Conservation (phyloP, 92 coral and sea anemone genomes). For the Heliopora coerulea region DNA sequence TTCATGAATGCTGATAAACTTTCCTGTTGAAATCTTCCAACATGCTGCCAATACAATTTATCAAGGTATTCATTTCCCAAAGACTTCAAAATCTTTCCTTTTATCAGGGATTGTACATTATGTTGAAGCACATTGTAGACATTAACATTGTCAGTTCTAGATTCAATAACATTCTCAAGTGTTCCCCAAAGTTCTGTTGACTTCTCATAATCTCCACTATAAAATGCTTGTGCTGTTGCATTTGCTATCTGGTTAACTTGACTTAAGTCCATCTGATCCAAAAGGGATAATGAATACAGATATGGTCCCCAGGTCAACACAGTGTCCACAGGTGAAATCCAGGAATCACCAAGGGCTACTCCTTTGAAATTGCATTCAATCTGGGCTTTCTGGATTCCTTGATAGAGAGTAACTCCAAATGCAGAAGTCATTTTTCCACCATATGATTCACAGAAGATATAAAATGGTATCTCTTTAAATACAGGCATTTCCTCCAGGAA, state of each 20-base stretch:
- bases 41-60: conserved; percentile 65
- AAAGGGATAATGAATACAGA: conserved; percentile 75
- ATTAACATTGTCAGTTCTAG: conserved; percentile 80
- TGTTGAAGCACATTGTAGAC: conserved; percentile 83
- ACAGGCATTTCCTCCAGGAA: conserved; percentile 72
- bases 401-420: conserved; percentile 80
- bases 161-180: conserved; percentile 58
- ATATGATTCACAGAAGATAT: conserved; percentile 93
- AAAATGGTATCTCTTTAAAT: conserved; percentile 74
- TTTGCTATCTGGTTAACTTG: conserved; percentile 66
- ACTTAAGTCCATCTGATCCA: conserved; percentile 65
- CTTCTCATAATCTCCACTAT: conserved; percentile 56
- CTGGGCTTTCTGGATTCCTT: conserved; percentile 64
- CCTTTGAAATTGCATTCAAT: conserved; percentile 76
- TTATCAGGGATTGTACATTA: conserved; percentile 55
- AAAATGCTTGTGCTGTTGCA: conserved; percentile 80
- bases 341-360: conserved; percentile 93
- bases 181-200: conserved; percentile 78
- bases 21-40: conserved; percentile 63
- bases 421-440: conserved; percentile 98
- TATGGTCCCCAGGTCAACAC: conserved; percentile 92
- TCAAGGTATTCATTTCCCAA: conserved; percentile 53
- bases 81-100: conserved; percentile 8
- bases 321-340: conserved; percentile 95
- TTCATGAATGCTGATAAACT: conserved; percentile 79